Conservation (phyloP, 2,888 invertebrate genomes). For the Rhaphigaster nebulosa region DNA sequence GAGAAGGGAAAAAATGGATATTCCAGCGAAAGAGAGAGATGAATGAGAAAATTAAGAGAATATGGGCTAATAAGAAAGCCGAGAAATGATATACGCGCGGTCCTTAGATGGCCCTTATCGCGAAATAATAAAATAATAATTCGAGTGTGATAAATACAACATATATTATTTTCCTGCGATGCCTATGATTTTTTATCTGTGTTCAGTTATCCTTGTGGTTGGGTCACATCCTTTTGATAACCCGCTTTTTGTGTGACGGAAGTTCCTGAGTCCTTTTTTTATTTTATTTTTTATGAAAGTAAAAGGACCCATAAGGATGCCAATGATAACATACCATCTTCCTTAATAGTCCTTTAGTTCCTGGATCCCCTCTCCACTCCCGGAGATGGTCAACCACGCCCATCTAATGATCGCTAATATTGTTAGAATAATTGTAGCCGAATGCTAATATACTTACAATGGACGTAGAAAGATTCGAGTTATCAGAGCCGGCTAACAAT, state of each 20-base stretch:
- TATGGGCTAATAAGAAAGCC: too few relatives aligned
- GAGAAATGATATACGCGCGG: too few relatives aligned
- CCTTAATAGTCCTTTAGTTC: not conserved
- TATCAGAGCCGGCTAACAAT: not conserved
- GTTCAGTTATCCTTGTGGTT: not conserved
- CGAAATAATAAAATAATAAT: too few relatives aligned
- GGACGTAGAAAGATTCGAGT: not conserved
- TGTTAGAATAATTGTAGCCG: not conserved
- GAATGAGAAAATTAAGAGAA: too few relatives aligned
- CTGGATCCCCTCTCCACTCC: not conserved
- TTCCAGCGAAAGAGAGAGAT: too few relatives aligned
- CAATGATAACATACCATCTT: not conserved
- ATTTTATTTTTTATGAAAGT: not conserved
- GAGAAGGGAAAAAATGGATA: too few relatives aligned
- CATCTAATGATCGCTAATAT: not conserved
- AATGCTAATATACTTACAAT: not conserved
- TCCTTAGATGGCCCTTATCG: too few relatives aligned
- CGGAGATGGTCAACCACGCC: not conserved
- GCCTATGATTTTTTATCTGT: not conserved
- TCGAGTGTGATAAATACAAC: too few relatives aligned
- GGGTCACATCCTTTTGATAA: slow-evolving; percentile 3
- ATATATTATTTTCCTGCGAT: not conserved
- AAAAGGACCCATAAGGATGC: not conserved
- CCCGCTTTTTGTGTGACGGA: not conserved
- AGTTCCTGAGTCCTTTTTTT: not conserved